A percentile compares a stretch with the other conserved stretches of the same genome.
These are phyloP conservation scores for Melipona beecheii DNA, from an alignment of 2,888 invertebrate species.

Conservation along the genomic window DNA sequence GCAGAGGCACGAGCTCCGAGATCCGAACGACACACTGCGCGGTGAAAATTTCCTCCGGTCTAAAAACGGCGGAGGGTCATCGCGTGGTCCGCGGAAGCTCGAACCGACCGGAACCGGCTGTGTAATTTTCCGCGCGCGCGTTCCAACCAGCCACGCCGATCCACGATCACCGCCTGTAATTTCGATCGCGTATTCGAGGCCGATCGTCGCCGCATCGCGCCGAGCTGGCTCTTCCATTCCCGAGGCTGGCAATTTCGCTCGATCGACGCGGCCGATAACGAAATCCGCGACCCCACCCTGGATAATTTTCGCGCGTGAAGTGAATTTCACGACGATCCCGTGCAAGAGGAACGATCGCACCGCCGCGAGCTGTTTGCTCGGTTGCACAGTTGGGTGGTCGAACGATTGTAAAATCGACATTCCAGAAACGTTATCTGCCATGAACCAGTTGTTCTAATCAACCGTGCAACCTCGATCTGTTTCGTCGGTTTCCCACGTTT, in stretches of 20 bases:
- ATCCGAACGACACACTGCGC: not conserved
- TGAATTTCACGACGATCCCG: constrained; percentile 56
- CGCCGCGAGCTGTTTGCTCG: not conserved
- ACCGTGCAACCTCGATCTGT: too few relatives aligned
- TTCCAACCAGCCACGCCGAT: not conserved
- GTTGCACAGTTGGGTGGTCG: not conserved
- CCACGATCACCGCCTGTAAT: constrained; percentile 54
- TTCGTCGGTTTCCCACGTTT: too few relatives aligned
- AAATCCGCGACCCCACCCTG: constrained; percentile 66
- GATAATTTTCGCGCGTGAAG: constrained; percentile 71
- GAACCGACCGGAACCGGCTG: not conserved
- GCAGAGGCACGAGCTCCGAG: not conserved
- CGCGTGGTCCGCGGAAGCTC: constrained; percentile 7
- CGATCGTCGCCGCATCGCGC: constrained; percentile 25
- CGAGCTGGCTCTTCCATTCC: constrained; percentile 17
- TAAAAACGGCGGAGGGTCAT: not conserved
- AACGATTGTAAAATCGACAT: not conserved
- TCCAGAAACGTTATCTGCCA: too few relatives aligned
- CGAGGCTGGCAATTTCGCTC: constrained; percentile 69
- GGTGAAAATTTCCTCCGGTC: not conserved
- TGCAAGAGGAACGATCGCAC: not conserved
- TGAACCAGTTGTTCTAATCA: too few relatives aligned
- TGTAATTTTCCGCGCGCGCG: constrained; percentile 32
- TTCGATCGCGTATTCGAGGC: constrained; percentile 52
- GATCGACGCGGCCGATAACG: constrained; percentile 74